Evolutionary conservation across 2,113 vertebrate genomes (phyloP).

Genomic region (Galeopterus variegatus): DNA sequence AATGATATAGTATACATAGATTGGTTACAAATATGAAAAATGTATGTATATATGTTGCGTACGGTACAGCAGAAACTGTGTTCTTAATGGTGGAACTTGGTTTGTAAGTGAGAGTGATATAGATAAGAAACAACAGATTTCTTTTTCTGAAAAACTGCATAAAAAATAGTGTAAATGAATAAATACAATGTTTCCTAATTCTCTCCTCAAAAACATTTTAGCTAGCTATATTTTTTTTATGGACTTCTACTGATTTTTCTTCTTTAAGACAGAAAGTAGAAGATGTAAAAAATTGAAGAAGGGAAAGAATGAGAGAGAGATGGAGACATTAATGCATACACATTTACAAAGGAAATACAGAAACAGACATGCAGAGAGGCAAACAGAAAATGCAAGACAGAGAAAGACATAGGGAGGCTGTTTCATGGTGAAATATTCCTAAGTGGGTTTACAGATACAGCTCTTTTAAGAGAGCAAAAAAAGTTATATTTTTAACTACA

Average conservation of each 20-base stretch:
- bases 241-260: constrained; percentile 1
- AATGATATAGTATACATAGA: background rate
- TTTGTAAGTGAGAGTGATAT: constrained; percentile 4
- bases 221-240: background rate
- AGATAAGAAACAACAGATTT: background rate
- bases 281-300: background rate
- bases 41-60: background rate
- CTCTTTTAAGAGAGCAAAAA: constrained; percentile 23
- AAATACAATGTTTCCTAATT: background rate
- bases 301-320: constrained; percentile 13
- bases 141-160: background rate
- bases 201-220: background rate
- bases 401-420: background rate
- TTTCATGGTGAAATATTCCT: background rate
- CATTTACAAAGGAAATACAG: background rate
- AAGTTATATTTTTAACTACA: constrained; percentile 41
- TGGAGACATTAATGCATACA: background rate
- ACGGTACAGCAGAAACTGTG: no score
- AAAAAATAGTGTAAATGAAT: background rate
- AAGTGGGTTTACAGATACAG: constrained; percentile 9
- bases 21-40: constrained; percentile 22
- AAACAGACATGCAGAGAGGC: background rate
- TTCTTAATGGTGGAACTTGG: no score
- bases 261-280: background rate
- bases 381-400: background rate